Conservation (phyloP, 2,113 vertebrate species). For the Hydropotes inermis region DNA sequence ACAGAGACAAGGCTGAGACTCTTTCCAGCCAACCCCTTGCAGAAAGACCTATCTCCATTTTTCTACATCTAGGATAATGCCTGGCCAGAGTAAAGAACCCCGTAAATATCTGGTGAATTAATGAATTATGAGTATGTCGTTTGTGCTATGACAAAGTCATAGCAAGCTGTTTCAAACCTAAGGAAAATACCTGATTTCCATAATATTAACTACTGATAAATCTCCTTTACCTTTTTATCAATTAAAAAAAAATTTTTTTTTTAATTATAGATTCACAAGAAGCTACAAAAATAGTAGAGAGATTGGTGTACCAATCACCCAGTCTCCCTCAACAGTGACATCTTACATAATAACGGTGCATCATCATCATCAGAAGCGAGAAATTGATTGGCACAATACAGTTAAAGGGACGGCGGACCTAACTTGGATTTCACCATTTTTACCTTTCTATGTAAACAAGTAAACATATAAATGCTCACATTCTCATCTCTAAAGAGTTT, state of each 20-base stretch:
- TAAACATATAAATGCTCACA: not conserved
- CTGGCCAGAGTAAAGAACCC: not conserved
- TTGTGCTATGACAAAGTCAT: not conserved
- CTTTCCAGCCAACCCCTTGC: not conserved
- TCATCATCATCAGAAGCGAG: not conserved
- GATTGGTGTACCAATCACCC: not conserved
- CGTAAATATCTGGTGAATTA: not conserved
- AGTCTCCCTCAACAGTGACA: not conserved
- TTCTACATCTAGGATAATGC: not conserved
- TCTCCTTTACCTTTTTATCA: not conserved
- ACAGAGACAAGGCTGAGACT: not conserved
- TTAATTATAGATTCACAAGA: not conserved
- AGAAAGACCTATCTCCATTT: not conserved
- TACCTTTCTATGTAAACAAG: not conserved
- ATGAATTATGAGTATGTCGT: not conserved
- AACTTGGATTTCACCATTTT: not conserved
- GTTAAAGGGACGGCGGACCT: not conserved
- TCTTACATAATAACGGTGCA: accelerated
- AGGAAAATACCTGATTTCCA: not conserved
- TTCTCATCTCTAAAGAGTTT: not conserved
- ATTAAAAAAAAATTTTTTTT: not conserved
- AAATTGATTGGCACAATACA: not conserved
- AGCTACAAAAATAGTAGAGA: not conserved
- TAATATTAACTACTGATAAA: not conserved
- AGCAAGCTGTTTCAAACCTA: not conserved